These are phyloP conservation scores for Erebia ligea DNA, from an alignment of 2,888 invertebrate species.

Conservation along the genomic window DNA sequence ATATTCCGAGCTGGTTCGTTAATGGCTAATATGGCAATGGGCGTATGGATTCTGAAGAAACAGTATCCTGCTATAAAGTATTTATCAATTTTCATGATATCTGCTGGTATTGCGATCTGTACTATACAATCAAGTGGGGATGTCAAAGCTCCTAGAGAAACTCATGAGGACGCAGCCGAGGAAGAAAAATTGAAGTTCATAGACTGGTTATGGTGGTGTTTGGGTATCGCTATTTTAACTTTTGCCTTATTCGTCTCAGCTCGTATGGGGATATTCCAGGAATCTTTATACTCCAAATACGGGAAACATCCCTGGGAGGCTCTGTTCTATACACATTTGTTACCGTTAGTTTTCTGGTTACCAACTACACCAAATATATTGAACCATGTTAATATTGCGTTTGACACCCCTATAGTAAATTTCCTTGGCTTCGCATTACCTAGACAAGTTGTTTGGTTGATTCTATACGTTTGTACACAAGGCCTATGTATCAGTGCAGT, in stretches of 20 bases:
- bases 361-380: slow-evolving; percentile 90
- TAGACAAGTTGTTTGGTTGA: slow-evolving; percentile 88
- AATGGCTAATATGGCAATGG: slow-evolving; percentile 98
- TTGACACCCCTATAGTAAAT: slow-evolving; percentile 85
- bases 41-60: slow-evolving; percentile 93
- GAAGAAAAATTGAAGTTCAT: slow-evolving; percentile 71
- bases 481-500: slow-evolving; percentile 97
- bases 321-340: slow-evolving; percentile 93
- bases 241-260: slow-evolving; percentile 96
- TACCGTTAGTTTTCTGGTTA: slow-evolving; percentile 95
- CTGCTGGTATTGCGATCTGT: slow-evolving; percentile 95
- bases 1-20: slow-evolving; percentile 98
- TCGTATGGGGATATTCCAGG: slow-evolving; percentile 97
- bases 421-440: slow-evolving; percentile 86
- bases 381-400: slow-evolving; percentile 89
- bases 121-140: slow-evolving; percentile 93
- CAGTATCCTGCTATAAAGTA: slow-evolving; percentile 93
- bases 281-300: slow-evolving; percentile 90
- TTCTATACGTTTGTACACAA: slow-evolving; percentile 94
- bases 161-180: slow-evolving; percentile 67
- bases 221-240: slow-evolving; percentile 91
- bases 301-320: slow-evolving; percentile 97
- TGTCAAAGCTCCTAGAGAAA: slow-evolving; percentile 82
- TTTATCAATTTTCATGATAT: slow-evolving; percentile 95
- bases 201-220: slow-evolving; percentile 84